phyloP scores from a whole-genome alignment of 2,113 vertebrate genomes.

The Machaerirhynchus nigripectus region DNA sequence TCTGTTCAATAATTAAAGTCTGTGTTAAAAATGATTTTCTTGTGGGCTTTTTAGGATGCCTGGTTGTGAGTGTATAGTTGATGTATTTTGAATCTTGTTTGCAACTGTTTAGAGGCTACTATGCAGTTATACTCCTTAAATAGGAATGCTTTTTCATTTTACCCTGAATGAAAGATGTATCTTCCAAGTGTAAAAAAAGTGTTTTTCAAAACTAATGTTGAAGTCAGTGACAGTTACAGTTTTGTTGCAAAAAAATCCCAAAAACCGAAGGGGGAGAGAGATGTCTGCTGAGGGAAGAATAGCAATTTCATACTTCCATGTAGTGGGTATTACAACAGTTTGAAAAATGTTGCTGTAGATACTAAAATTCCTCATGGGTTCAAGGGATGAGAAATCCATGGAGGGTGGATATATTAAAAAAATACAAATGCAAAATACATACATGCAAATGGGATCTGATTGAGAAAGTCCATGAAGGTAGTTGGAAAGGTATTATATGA shows the following conservation, averaged over 20 bases:
- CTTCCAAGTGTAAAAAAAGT: not conserved
- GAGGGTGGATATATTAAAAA: not conserved
- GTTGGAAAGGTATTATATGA: not conserved
- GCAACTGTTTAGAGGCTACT: not conserved
- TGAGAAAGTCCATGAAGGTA: not conserved
- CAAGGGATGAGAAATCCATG: not conserved
- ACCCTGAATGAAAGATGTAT: not conserved
- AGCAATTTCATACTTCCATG: not conserved
- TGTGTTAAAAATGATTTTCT: not conserved
- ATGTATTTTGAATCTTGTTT: not conserved
- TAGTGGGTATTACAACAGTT: not conserved
- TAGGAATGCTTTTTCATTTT: not conserved
- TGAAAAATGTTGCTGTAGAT: not conserved
- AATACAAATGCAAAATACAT: not conserved
- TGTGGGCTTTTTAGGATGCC: not conserved
- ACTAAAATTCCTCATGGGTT: not conserved
- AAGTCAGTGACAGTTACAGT: not conserved
- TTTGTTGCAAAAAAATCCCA: not conserved
- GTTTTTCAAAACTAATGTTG: not conserved
- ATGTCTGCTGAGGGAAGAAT: not conserved
- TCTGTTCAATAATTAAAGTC: not conserved
- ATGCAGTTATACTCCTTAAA: not conserved
- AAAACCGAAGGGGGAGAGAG: rapidly evolving
- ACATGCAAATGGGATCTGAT: not conserved
- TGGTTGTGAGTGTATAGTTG: not conserved